Percentiles rank a stretch among this genome's conserved stretches.
Evolutionary conservation across 2,797 vertebrate genomes (phyloP).

Genomic region (Vespertilio murinus): DNA sequence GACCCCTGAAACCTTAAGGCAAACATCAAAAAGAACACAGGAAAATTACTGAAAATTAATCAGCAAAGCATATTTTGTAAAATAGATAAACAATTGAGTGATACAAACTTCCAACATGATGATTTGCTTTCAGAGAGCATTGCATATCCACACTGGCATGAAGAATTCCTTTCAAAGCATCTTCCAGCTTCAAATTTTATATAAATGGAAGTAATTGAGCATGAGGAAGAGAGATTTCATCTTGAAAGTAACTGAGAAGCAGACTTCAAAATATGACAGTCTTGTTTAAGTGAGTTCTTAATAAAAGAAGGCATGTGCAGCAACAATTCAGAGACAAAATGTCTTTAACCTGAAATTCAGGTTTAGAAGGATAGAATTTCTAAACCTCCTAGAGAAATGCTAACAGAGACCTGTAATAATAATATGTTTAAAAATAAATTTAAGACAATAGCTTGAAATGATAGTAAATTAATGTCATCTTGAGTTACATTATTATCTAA

Average conservation of each 20-base stretch:
- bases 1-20: neutral
- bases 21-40: neutral
- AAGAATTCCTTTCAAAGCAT: neutral
- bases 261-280: slow-evolving; percentile 2
- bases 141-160: neutral
- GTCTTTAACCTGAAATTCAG: neutral
- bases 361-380: neutral
- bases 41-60: slow-evolving; percentile 1
- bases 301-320: neutral
- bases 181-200: neutral
- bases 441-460: neutral
- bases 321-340: neutral
- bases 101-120: neutral
- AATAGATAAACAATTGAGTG: neutral
- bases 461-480: neutral
- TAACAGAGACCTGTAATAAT: neutral
- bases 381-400: neutral
- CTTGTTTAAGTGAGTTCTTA: neutral
- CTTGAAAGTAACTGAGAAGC: neutral
- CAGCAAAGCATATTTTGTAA: neutral
- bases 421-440: neutral
- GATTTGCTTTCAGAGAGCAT: neutral
- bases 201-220: neutral
- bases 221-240: neutral
- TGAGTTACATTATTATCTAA: neutral